phyloP scores from a whole-genome alignment of 2,113 vertebrate genomes.

The Glaucomys volans region DNA sequence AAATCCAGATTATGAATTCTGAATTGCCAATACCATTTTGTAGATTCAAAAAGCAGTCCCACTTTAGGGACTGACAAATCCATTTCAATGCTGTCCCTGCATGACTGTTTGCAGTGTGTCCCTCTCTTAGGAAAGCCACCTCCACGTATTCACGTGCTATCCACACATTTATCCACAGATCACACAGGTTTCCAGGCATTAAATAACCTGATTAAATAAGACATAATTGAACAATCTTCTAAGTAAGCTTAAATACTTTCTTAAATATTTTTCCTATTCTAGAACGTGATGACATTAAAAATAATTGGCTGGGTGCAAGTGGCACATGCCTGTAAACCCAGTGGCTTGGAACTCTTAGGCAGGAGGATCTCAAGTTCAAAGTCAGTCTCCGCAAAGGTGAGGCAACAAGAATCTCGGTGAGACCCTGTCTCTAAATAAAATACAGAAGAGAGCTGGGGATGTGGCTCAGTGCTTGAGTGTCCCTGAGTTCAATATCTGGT shows the following conservation, averaged over 20 bases:
- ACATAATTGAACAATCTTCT: neutral
- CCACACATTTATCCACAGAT: neutral
- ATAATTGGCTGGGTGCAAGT: neutral
- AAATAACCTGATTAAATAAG: neutral
- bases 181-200: neutral
- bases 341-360: no score
- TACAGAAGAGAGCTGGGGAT: no score
- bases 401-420: no score
- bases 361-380: no score
- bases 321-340: no score
- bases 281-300: neutral
- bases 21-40: neutral
- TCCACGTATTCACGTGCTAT: neutral
- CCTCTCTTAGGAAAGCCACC: neutral
- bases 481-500: no score
- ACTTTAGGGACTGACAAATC: neutral
- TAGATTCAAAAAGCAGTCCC: neutral
- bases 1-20: neutral
- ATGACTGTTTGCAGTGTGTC: no score
- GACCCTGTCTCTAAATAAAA: no score
- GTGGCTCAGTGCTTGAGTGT: no score
- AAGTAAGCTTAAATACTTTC: neutral
- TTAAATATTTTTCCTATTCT: neutral
- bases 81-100: neutral
- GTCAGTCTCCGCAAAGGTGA: no score